Conservation (phyloP, 2,797 vertebrate genomes). For the Sebastes diploproa region DNA sequence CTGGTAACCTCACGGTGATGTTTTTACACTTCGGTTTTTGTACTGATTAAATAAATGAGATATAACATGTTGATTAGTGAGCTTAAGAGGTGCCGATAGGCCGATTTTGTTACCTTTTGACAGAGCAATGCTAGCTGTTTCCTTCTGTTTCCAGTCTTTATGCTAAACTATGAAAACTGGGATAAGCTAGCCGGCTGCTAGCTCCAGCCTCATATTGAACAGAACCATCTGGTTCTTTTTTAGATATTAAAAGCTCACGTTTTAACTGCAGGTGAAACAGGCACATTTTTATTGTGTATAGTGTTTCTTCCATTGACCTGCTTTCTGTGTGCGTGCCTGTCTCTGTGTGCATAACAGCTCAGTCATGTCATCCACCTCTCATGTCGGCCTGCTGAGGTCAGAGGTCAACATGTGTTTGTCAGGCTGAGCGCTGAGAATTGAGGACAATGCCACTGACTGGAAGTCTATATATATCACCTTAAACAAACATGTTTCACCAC, state of each 20-base stretch:
- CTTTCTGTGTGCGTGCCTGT: neutral
- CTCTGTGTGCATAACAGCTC: neutral
- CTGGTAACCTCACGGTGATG: too few species aligned
- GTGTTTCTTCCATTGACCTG: neutral
- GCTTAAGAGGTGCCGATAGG: neutral
- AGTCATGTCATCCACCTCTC: conserved; percentile 3
- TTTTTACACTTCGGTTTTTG: too few species aligned
- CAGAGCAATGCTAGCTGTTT: neutral
- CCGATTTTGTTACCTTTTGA: neutral
- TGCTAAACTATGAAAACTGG: neutral
- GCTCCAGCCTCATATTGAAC: neutral
- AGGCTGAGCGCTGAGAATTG: neutral
- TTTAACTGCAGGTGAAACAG: neutral
- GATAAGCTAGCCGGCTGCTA: neutral
- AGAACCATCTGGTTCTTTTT: neutral
- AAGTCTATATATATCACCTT: conserved; percentile 40
- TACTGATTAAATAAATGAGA: too few species aligned
- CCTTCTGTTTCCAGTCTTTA: too few species aligned
- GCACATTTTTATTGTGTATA: neutral
- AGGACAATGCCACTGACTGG: conserved; percentile 26
- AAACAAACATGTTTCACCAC: conserved; percentile 19
- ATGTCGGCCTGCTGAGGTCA: conserved; percentile 21
- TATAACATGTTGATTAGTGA: neutral
- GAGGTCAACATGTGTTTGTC: conserved; percentile 54
- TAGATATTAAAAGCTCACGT: neutral